phyloP scores from a whole-genome alignment of 2,888 invertebrate genomes.

The Theretra japonica region DNA sequence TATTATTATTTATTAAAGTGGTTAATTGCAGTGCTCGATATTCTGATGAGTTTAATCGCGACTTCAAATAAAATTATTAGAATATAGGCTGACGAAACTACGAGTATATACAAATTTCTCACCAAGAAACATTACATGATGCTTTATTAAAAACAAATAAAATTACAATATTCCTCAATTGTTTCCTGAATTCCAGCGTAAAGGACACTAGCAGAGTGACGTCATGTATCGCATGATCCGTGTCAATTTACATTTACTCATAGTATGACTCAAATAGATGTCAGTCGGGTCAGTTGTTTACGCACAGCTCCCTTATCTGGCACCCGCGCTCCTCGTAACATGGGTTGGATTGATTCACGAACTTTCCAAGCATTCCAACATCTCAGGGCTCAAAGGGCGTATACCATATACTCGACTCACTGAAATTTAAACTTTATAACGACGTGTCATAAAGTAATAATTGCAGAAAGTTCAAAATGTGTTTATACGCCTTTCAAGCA shows the following conservation, averaged over 20 bases:
- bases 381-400: too few species aligned
- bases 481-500: too few species aligned
- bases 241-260: background rate
- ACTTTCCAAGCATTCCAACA: background rate
- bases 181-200: background rate
- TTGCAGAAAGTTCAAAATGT: background rate
- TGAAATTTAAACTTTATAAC: background rate
- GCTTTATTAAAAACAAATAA: too few species aligned
- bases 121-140: too few species aligned
- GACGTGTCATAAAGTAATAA: background rate
- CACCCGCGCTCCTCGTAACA: background rate
- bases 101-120: too few species aligned
- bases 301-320: background rate
- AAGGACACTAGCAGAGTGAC: background rate
- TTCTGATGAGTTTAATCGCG: too few species aligned
- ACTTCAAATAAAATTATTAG: too few species aligned
- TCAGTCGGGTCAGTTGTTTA: background rate
- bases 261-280: conserved; percentile 5
- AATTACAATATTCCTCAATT: too few species aligned
- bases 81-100: too few species aligned
- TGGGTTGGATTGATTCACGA: background rate
- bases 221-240: background rate
- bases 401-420: too few species aligned
- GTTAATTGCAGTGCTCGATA: too few species aligned
- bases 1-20: too few species aligned